Evolutionary conservation across 2,113 vertebrate genomes (phyloP), one percentile per base, ranked within the genome.

Genomic region (Lipotes vexillifer): DNA sequence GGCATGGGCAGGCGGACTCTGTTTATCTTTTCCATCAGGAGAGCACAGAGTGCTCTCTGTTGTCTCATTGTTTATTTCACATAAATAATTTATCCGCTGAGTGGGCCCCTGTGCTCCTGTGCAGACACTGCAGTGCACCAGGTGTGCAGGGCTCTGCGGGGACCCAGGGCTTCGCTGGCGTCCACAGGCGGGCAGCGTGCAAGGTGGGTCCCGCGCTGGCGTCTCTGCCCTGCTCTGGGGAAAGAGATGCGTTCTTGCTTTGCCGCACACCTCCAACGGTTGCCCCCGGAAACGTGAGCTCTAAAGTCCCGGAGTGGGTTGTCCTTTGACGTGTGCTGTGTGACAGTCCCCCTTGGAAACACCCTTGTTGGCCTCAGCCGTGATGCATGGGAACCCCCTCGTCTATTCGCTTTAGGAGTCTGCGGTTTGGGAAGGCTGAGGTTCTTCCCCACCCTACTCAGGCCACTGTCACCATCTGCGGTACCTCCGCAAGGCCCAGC

Each of bases 1-100:
- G 18, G 44, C 44, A 31, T 33, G 74, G 27, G 3, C 14, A 49
- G 31, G 31, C 33, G 52, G 75, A 23, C 49, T n/a, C 75, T 36
- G 46, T 23, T 23, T 14, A 36, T 36, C 49, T 80, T 80, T 8
- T 25, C 33, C 6, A 0, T 14, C 33, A 15, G 77, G 33, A 57
- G 8, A 12, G 33, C 4, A 12, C 21, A 0, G 12, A n/a, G 31
- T 20, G 31, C 0, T 1, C 75, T 15, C 75, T 25, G 18, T 21
- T 14, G 31, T 1, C 33, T 25, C 3, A 1, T 6, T 15, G 2
- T 15, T 55, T 3, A 3, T 23, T 15, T 36, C 7, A 8, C 33
- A 1, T 8, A 13, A 8, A 57, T 1, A 1, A 1, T 15, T 8
- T 1, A 2, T 3, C 1, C 2, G 33, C 49, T 0, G 0, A 7